Evolutionary conservation across 2,888 invertebrate genomes (phyloP), one percentile per base, ranked within the genome.

Genomic region (Teleogryllus oceanicus): DNA sequence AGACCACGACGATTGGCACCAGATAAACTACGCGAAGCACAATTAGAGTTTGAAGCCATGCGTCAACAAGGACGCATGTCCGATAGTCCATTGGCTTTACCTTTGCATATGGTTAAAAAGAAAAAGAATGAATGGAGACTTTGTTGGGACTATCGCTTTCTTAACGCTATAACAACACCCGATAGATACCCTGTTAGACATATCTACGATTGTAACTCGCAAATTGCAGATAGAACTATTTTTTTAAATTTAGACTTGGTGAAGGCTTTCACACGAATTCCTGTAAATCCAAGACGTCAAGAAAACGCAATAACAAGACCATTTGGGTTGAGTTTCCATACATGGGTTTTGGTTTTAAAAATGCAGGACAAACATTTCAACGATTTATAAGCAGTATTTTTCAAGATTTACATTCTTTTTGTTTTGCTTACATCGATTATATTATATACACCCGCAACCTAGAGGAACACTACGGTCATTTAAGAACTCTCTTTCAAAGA

Each of bases 321-420:
- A 2, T 82, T 82, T 74, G 80, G 80, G 5, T 80, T n/a, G 79
- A 82, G 74, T 80, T 82, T 37, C 77, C 80, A 8, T 82, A 49
- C 76, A 80, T 81, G 80, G 50, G n/a, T 16, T 81, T 81, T 50
- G 80, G 81, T 0, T 49, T 82, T 0, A 11, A 77, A 13, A 81
- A 80, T 49, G 80, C 81, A 11, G 79, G 78, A 1, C 81, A 82
- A 18, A 81, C 78, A 3, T 81, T 81, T 20, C 80, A 82, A 62
- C 16, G 80, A 13, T 82, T 80, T 37, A 80, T 81, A 3, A 75
- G 80, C 50, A 50, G 80, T 21, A 80, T 79, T 13, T 2, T 79
- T 5, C 78, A 21, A 21, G 21, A 21, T 21, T 21, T 21, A 21
- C 1, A 21, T 21, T 21, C 21, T 21, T 21, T 21, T 49, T 0